Conservation (phyloP, 1,140 invertebrate genomes). For the Pseudomyrmex flavicornis region DNA sequence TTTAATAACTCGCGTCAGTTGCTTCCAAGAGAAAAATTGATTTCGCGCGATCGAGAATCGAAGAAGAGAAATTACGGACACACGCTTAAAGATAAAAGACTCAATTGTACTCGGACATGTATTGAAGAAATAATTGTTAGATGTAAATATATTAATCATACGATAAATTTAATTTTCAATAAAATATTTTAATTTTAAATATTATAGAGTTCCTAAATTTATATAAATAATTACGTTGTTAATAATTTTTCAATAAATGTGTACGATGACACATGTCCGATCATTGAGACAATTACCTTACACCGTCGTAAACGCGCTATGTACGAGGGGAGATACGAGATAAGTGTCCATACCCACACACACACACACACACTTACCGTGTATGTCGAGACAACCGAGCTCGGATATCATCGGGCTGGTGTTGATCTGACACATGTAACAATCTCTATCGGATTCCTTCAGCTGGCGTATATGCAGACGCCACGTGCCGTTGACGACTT, state of each 20-base stretch:
- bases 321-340: neutral
- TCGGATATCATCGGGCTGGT: conserved; percentile 89
- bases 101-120: neutral
- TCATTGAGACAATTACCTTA: too few species aligned
- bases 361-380: conserved; percentile 86
- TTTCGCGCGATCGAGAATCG: too few species aligned
- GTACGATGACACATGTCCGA: too few species aligned
- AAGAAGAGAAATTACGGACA: neutral
- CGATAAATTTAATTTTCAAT: too few species aligned
- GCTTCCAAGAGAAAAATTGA: neutral
- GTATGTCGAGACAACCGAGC: conserved; percentile 89
- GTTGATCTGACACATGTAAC: conserved; percentile 90
- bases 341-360: neutral
- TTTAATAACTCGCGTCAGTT: conserved; percentile 10
- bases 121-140: too few species aligned
- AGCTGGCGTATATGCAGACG: conserved; percentile 88
- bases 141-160: neutral
- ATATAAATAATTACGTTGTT: neutral
- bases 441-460: conserved; percentile 87
- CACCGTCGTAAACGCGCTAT: neutral
- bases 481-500: conserved; percentile 88
- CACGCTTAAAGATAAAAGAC: neutral
- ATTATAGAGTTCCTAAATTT: neutral
- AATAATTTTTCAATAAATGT: too few species aligned
- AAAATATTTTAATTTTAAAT: too few species aligned